Percentiles rank a stretch among this genome's conserved stretches.
phyloP scores from a whole-genome alignment of 2,797 vertebrate genomes.

The Kryptolebias ocellatus region DNA sequence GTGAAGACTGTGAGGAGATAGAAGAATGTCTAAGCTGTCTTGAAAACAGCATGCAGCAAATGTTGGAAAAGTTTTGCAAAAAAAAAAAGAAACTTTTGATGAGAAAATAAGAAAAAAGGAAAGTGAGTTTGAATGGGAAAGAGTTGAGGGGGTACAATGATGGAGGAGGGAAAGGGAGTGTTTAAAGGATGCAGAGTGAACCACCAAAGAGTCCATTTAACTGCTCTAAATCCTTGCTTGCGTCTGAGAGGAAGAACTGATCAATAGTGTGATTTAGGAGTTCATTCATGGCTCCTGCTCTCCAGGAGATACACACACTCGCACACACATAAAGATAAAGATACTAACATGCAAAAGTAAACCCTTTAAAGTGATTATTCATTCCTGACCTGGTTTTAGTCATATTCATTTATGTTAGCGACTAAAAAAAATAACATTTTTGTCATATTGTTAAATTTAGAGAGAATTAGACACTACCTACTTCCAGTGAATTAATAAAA shows the following conservation, averaged over 20 bases:
- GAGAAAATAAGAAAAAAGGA: conserved; percentile 7
- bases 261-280: conserved; percentile 78
- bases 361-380: conserved; percentile 38
- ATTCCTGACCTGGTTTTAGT: conserved; percentile 34
- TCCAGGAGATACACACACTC: conserved; percentile 40
- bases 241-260: conserved; percentile 64
- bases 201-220: conserved; percentile 68
- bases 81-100: background rate
- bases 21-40: too few species aligned
- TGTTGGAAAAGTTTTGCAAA: too few species aligned
- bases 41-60: too few species aligned
- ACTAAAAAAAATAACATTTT: conserved; percentile 31
- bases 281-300: conserved; percentile 63
- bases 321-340: conserved; percentile 20
- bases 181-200: conserved; percentile 59
- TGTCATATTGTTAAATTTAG: conserved; percentile 42
- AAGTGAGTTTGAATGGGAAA: conserved; percentile 11
- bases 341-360: conserved; percentile 39
- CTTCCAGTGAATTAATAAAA: conserved; percentile 32
- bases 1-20: too few species aligned
- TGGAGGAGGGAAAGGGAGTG: conserved; percentile 24
- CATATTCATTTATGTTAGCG: conserved; percentile 48
- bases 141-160: conserved; percentile 12
- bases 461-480: background rate
- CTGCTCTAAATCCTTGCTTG: conserved; percentile 58